Base-by-base conservation (phyloP, 2,797 vertebrate species). In the Eidolon dupreanum region DNA sequence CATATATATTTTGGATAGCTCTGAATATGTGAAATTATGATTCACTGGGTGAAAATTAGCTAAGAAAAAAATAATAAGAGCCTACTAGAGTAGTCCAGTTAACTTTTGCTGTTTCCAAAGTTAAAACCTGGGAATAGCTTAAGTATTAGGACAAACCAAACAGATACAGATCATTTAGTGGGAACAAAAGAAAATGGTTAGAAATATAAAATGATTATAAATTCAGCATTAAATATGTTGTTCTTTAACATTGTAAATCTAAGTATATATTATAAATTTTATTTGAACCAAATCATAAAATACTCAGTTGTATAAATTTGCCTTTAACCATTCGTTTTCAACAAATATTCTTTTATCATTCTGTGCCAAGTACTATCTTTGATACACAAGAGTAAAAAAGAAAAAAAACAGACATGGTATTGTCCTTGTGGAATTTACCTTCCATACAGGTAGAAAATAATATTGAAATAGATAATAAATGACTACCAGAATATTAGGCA, bases 271-370 rank as follows among this genome's bases (percentile, higher is more conserved):
- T 71, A 19, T 92, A 84, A 89, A 85, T 93, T 92, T 93, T 77
- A 94, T 66, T 96, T 95, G 49, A 84, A 84, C 28, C 38, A 95
- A 93, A 88, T 74, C 31, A 96, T 31, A 96, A 20, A 96, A 79
- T 86, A 75, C 28, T 88, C 19, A 51, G 55, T 90, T 94, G 38
- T 66, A 61, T 51, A 92, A 59, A 41, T 66, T 20, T 75, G 38
- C 46, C n/a, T 96, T 91, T 11, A 46, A 43, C 15, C n/a, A 84
- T 63, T 93, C 6, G 28, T 59, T 91, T 85, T 96, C 65, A 93
- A 89, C 17, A 95, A 97, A 93, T 92, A 93, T 75, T 79, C 87
- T 81, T 73, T 92, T 84, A 49, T 68, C 22, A 86, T 7, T 26
- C 59, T 89, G 20, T 83, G 43, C 51, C 38, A 97, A 82, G 6